Conservation (phyloP, 2,888 invertebrate genomes). For the Liodrosophila aerea region DNA sequence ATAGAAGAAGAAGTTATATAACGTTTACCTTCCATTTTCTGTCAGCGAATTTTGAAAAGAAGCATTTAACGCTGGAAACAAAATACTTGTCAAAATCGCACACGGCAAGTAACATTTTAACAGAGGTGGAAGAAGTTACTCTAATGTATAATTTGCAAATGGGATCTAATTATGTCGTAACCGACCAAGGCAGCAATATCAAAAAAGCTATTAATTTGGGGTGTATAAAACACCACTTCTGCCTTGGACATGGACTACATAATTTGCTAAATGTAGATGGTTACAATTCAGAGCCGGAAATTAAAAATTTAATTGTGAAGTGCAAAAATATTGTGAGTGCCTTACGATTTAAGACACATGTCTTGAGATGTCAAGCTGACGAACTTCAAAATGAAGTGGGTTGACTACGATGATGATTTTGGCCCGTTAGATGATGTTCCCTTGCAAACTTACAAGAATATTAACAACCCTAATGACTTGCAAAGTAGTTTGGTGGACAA, state of each 20-base stretch:
- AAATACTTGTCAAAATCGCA: too few species aligned
- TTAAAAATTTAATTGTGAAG: background rate
- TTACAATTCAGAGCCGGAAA: background rate
- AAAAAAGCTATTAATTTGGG: slow-evolving; percentile 11
- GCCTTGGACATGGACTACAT: background rate
- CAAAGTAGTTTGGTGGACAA: too few species aligned
- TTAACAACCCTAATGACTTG: too few species aligned
- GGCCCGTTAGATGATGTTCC: slow-evolving; percentile 2
- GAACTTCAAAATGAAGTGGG: slow-evolving; percentile 1
- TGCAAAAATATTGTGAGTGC: background rate
- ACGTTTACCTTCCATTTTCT: slow-evolving; percentile 13
- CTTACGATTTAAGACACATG: slow-evolving; percentile 2
- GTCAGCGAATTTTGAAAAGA: slow-evolving; percentile 4
- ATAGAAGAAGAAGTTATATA: slow-evolving; percentile 11
- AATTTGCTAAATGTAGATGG: slow-evolving; percentile 1
- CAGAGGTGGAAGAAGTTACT: slow-evolving; percentile 8
- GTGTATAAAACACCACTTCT: too few species aligned
- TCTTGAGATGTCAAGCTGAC: too few species aligned
- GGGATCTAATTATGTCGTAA: slow-evolving; percentile 4
- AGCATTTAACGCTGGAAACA: slow-evolving; percentile 13
- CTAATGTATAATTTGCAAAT: slow-evolving; percentile 10
- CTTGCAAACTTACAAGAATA: slow-evolving; percentile 2
- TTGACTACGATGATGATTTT: too few species aligned
- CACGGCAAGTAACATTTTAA: slow-evolving; percentile 15
- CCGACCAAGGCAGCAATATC: slow-evolving; percentile 2